Evolutionary conservation across 2,888 invertebrate species (phyloP), one percentile per base, ranked within the genome.

Genomic region (Lithophane socia): DNA sequence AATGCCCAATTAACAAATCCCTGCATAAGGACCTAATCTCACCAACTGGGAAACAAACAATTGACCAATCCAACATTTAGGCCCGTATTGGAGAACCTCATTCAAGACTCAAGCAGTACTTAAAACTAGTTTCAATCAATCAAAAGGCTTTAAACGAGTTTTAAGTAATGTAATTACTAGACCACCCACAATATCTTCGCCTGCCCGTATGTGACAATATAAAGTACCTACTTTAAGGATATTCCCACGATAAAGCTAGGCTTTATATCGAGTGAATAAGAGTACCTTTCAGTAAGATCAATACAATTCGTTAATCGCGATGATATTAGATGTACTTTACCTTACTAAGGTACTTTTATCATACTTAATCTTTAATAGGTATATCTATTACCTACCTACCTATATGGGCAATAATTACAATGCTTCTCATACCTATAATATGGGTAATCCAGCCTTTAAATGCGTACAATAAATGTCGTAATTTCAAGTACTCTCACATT

Each of bases 401-500:
- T 18, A 18, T 74, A 63, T 42, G 61, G 52, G 10, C 42, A 61
- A 75, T 75, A 81, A 82, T 67, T 58, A 61, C 66, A 60, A 64
- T 65, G 0, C 16, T 49, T 13, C 21, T 63, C 9, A 7, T 21
- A 13, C 13, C 0, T 24, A 2, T 5, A 24, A 2, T 5, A 24
- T 9, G 9, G 56, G 12, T 56, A 65, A 29, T 56, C 65, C 49
- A 69, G 37, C 49, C 24, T 42, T 44, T 29, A 52, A 49, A 66
- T 64, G 8, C 42, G 4, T 64, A 58, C 52, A 67, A 18, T 63
- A 24, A 60, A 21, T 44, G 29, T 66, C 21, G 29, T 52, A 44
- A 71, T 67, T 67, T n/a, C 16, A 37, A 60, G 12, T 52, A 69
- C n/a, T 61, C 5, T 52, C 24, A 56, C 3, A 52, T 18, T 49